These are phyloP conservation scores for Sciaenops ocellatus DNA, from an alignment of 2,797 vertebrate species.

Conservation along the genomic window DNA sequence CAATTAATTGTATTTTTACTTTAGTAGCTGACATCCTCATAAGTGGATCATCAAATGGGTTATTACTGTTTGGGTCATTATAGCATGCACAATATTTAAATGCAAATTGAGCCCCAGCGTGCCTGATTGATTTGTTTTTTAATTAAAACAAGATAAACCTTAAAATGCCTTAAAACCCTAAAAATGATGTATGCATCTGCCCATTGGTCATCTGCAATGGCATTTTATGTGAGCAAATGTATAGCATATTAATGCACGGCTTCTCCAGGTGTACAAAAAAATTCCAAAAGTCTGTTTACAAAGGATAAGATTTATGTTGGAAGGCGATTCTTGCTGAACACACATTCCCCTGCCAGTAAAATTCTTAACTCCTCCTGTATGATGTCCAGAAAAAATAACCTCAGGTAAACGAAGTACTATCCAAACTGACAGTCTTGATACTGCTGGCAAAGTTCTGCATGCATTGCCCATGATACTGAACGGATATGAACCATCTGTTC, in stretches of 20 bases:
- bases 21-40: background rate
- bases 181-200: background rate
- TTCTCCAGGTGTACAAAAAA: conserved; percentile 11
- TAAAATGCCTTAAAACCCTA: background rate
- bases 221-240: background rate
- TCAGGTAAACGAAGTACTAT: conserved; percentile 43
- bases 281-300: conserved; percentile 24
- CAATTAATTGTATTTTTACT: too few relatives aligned
- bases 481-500: conserved; percentile 53
- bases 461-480: conserved; percentile 40
- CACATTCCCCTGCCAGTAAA: conserved; percentile 14
- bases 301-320: conserved; percentile 34
- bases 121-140: background rate
- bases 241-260: conserved; percentile 4
- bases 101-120: background rate
- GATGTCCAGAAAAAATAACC: conserved; percentile 53
- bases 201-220: too few relatives aligned
- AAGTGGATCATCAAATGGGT: too few relatives aligned
- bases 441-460: conserved; percentile 48
- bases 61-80: background rate
- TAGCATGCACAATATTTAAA: background rate
- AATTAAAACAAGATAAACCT: background rate
- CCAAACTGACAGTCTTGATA: conserved; percentile 52
- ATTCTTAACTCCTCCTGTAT: conserved; percentile 20
- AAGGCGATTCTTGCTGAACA: conserved; percentile 41